These are phyloP conservation scores for Entomobrya proxima DNA, from an alignment of 2,888 invertebrate genomes.

Conservation along the genomic window DNA sequence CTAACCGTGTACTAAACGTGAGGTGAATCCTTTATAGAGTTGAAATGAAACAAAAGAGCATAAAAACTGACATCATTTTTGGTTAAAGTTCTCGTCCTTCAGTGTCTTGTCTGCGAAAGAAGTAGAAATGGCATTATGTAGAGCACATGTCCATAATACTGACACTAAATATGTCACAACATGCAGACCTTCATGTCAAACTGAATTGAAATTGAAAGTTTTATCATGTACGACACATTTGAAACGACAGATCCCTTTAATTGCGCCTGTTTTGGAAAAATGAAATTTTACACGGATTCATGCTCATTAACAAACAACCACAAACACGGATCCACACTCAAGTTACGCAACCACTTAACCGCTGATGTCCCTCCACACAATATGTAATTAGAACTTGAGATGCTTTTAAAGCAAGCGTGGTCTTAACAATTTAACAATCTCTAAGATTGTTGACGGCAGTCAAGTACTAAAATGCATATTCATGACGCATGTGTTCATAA, in stretches of 20 bases:
- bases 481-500: no score
- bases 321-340: not conserved
- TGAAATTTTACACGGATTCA: conserved; percentile 29
- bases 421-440: conserved; percentile 15
- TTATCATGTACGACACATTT: not conserved
- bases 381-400: conserved; percentile 49
- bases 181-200: conserved; percentile 11
- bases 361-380: not conserved
- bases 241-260: not conserved
- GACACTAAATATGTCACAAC: not conserved
- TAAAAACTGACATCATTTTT: no score
- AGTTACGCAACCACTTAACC: not conserved
- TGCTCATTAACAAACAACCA: conserved; percentile 1
- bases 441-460: conserved; percentile 6
- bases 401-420: conserved; percentile 58
- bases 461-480: no score
- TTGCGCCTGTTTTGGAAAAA: not conserved
- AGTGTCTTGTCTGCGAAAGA: no score
- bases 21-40: no score
- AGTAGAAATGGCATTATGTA: no score
- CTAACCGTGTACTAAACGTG: no score
- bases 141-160: not conserved
- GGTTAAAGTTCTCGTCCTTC: no score
- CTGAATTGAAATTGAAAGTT: not conserved
- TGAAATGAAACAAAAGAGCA: no score